Evolutionary conservation across 1,140 invertebrate genomes (phyloP), one percentile per base, ranked within the genome.

Genomic region (Drosophila littoralis): DNA sequence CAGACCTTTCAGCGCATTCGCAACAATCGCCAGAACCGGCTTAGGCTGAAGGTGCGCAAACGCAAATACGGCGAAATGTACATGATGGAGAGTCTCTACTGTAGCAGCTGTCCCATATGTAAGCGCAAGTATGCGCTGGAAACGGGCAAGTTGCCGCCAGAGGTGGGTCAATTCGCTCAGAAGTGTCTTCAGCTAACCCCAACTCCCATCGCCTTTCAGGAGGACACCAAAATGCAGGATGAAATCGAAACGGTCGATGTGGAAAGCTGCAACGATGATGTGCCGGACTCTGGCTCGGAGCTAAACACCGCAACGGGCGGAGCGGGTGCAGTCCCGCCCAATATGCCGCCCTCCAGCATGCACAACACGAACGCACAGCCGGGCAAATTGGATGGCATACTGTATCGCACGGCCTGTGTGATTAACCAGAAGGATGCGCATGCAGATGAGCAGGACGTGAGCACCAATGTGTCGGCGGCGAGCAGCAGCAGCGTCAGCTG

Each of bases 1-100:
- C 13, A 93, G 95, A 97, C 96, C 17, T 97, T 97, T 92, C 95
- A 97, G 91, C 93, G 96, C 77, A 96, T 97, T 71, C 95, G 96
- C 81, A 95, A 95, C 46, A 97, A 97, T 91, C 93, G 97, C 80
- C 96, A 97, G 82, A 95, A 95, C 72, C 93, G 95, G 35, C 75
- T 94, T 36, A 66, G 93, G 64, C 79, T 93, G 35, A 94, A 94
- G 83, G 93, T 93, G 10, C 90, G 95, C 28, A 96, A 96, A 85
- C 93, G 95, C 55, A 95, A 96, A 92, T 93, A 94, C 40, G 95
- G 96, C 94, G 92, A 92, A 32, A 82, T 92, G 77, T 92, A 92
- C 67, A 92, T 92, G 78, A 85, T 91, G 83, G 92, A 92, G 66
- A 92, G 91, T 79, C 77, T 92, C 48, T 92, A 91, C 68, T 92